Conservation (phyloP, 2,888 invertebrate genomes). For the Tetrapedia diversipes region DNA sequence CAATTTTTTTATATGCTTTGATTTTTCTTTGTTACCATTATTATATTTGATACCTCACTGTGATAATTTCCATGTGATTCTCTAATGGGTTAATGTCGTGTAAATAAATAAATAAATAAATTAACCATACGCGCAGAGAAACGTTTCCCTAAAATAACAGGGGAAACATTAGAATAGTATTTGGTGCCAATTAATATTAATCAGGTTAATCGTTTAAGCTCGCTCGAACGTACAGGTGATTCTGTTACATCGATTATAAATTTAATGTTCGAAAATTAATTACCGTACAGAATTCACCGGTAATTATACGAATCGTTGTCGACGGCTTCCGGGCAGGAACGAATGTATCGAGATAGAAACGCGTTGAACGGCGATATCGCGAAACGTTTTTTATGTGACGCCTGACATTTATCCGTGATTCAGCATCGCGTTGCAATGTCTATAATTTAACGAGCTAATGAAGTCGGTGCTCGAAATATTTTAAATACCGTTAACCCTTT, state of each 20-base stretch:
- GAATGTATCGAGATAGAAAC: background rate
- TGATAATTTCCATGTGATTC: no score
- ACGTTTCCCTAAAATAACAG: background rate
- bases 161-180: slow-evolving; percentile 6
- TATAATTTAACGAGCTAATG: background rate
- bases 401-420: slow-evolving; percentile 16
- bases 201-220: slow-evolving; percentile 1
- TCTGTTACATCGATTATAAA: slow-evolving; percentile 25
- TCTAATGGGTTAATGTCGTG: no score
- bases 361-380: background rate
- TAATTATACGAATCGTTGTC: slow-evolving; percentile 27
- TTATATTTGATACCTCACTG: no score
- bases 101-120: no score
- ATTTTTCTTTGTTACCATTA: no score
- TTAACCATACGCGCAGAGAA: no score
- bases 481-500: no score
- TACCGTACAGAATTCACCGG: slow-evolving; percentile 1
- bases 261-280: slow-evolving; percentile 24
- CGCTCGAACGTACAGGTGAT: background rate
- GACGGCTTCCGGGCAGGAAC: background rate
- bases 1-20: no score
- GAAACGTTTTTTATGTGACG: no score
- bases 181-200: slow-evolving; percentile 17
- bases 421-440: background rate
- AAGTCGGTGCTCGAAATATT: slow-evolving; percentile 6